Evolutionary conservation across 2,797 vertebrate species (phyloP), one percentile per base, ranked within the genome.

Genomic region (Paguma larvata): DNA sequence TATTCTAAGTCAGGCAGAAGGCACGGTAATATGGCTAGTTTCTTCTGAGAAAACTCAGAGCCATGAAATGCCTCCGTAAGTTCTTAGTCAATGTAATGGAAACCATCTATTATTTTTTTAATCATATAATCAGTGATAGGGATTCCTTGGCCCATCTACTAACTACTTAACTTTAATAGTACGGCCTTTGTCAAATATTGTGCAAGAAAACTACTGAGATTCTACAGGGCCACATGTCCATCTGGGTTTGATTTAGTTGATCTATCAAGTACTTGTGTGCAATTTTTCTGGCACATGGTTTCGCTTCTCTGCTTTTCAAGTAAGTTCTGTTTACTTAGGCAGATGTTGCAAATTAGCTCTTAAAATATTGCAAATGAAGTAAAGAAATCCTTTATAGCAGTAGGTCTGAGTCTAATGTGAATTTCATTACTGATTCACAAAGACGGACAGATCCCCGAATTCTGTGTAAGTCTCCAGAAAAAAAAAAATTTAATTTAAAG

Each of bases 261-360:
- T 90, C 93, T 91, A 95, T 97, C 96, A 96, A 92, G 80, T 80
- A 65, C 77, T 96, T 94, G 1, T 85, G 27, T 79, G 75, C 85
- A 95, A 59, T 89, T 97, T 89, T 97, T 98, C 96, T 98, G 93
- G 97, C 95, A 97, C 91, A 92, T 89, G 14, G 48, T 97, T 97
- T 95, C 93, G 62, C 88, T 97, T 95, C 97, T 98, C 82, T 91
- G 51, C 93, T 98, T 98, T 98, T 98, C 94, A 95, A 84, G 95
- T 95, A 94, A 27, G 79, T 97, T 97, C 94, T 97, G 96, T 94
- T 98, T 97, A 94, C 97, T 98, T 93, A 98, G 85, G 92, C 98
- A 98, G 97, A 98, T 98, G 98, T 97, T 98, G 89, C 96, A 97
- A 98, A 98, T 98, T 96, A 98, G 79, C 80, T 97, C 83, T 94